Base-by-base conservation (phyloP, 23 tunicate genomes). In the Pegea sp. region DNA sequence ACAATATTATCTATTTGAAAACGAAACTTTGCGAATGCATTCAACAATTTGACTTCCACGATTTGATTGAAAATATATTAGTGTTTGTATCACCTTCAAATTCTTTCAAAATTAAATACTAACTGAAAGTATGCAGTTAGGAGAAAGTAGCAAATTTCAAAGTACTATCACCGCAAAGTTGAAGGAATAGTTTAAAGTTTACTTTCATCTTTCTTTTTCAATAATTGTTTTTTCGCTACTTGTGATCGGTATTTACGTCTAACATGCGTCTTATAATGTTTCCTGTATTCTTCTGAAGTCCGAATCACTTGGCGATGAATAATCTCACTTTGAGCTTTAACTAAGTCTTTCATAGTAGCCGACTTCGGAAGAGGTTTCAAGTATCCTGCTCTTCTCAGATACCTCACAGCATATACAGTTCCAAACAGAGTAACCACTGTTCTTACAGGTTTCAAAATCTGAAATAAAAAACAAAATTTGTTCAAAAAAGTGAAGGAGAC, bases 331-430 rank as follows among this genome's bases (percentile, higher is more conserved):
- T 38, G 46, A 38, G 78, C 71, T 59, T 65, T 28, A 21, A 79
- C 73, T 20, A 79, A 61, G 26, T 71, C 63, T 20, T 66, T 42
- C 49, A 79, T 33, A 2, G 78, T 79, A 1, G 93, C 93, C 0
- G 78, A 51, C 24, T 71, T 65, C 11, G 93, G 93, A 19, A 78
- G 93, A 3, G 57, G 72, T 44, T 79, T 79, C 5, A 79, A 65
- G 30, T 64, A 54, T 22, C 77, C 77, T 20, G 44, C 44, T 48
- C 62, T 34, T 31, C 93, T 64, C 30, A 79, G 54, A 32, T 46
- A 57, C 46, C 78, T 63, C 5, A 70, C 78, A n/a, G 93, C 30
- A 46, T 70, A 79, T 26, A 70, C 51, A 19, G 93, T 79, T 29
- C 78, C 79, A 43, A 71, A 42, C 24, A 79, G 21, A 7, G 73